Base-by-base conservation (phyloP, 2,888 invertebrate species). In the Meteorus cinctellus region DNA sequence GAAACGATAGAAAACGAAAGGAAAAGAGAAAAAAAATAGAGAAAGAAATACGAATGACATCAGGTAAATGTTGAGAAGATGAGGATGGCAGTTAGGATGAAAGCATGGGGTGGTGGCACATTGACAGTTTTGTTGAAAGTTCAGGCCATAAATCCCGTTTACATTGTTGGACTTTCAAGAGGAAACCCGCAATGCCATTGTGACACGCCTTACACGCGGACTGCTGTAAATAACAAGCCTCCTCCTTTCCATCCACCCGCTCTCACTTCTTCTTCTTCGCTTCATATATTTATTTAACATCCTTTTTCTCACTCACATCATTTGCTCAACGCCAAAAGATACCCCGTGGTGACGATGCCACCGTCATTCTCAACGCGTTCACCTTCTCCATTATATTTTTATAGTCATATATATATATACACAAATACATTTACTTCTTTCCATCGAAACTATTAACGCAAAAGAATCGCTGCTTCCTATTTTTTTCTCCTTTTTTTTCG, bases 81-180 rank as follows among this genome's bases (percentile, higher is more conserved):
- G 77, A 79, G 78, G 76, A 75, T 77, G 71, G 78, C 71, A 70
- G 76, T 71, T 63, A 72, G 19, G 55, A 55, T 55, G 55, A 55
- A 55, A 55, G 55, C 55, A 55, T 4, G n/a, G 55, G 55, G 77
- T 74, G 75, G 71, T 76, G 71, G 82, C 81, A 78, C 85, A 89
- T 89, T 89, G 89, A 89, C 86, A 86, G 85, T 87, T 88, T 86
- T 86, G 89, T 88, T 89, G 89, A 89, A 89, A 89, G 89, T 89
- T 87, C 84, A 83, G 80, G 82, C 83, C 88, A 86, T 89, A 89
- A 89, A 89, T 89, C 87, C 83, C 78, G 79, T 77, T 79, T 81
- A 83, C 83, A 88, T 89, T 89, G 88, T 89, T 82, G 77, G 83
- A 85, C 87, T 86, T 87, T 89, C 88, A 88, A 87, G 89, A 88